Evolutionary conservation across 1,140 invertebrate genomes (phyloP).

Genomic region (Antheraea pernyi): DNA sequence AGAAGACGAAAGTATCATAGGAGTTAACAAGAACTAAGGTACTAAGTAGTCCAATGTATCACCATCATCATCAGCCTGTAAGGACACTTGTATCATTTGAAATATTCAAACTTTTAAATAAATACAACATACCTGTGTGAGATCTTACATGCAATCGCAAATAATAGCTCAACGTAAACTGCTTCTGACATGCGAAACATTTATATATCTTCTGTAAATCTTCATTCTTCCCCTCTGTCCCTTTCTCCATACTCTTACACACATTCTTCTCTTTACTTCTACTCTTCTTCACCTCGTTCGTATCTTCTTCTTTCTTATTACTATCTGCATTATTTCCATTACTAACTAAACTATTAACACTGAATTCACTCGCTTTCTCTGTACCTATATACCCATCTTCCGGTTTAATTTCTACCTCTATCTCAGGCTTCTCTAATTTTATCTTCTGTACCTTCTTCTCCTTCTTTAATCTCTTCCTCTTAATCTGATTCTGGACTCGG

Average conservation of each 20-base stretch:
- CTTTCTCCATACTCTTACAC: conserved; percentile 17
- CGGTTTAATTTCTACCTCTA: conserved; percentile 59
- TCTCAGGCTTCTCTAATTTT: conserved; percentile 38
- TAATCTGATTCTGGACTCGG: conserved; percentile 55
- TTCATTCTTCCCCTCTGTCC: conserved; percentile 19
- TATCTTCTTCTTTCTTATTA: conserved; percentile 24
- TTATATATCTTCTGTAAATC: conserved; percentile 69
- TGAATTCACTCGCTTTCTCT: conserved; percentile 47
- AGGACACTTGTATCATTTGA: no score
- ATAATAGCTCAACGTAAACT: conserved; percentile 68
- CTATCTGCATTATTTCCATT: conserved; percentile 8
- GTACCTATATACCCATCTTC: conserved; percentile 67
- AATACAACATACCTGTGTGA: conserved; percentile 55
- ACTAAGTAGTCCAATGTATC: no score
- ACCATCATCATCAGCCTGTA: no score
- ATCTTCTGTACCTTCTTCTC: conserved; percentile 52
- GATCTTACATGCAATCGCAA: conserved; percentile 68
- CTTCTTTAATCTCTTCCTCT: conserved; percentile 56
- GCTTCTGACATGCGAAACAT: conserved; percentile 66
- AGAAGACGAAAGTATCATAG: no score
- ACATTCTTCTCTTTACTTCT: neutral
- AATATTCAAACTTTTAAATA: neutral
- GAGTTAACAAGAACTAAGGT: no score
- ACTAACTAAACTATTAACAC: conserved; percentile 15
- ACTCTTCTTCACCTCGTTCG: conserved; percentile 23